Evolutionary conservation across 2,888 invertebrate species (phyloP).

Genomic region (Lycocerus yunnanus): DNA sequence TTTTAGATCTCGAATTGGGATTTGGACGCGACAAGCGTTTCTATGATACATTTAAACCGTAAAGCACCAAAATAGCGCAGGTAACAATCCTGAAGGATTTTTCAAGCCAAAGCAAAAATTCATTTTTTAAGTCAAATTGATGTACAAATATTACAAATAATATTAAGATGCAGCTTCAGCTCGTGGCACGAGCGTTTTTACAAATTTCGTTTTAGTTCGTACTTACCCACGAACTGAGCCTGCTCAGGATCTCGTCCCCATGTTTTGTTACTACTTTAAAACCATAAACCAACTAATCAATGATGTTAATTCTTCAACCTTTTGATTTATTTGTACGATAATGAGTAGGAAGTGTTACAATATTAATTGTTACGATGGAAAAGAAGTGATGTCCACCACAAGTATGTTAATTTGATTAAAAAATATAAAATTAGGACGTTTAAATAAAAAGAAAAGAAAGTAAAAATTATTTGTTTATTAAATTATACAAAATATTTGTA

Average conservation of each 20-base stretch:
- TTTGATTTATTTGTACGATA: not conserved
- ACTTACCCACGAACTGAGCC: not conserved
- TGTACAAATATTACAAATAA: not conserved
- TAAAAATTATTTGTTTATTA: slow-evolving; percentile 27
- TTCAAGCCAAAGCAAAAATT: not conserved
- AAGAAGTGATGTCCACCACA: not conserved
- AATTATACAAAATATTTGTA: slow-evolving; percentile 40
- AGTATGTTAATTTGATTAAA: not conserved
- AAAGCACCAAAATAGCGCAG: not conserved
- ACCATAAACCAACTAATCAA: not conserved
- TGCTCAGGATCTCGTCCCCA: not conserved
- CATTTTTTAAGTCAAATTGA: not conserved
- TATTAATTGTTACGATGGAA: not conserved
- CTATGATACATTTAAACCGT: not conserved
- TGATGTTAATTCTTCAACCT: not conserved
- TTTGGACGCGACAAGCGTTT: not conserved
- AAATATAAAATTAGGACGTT: not conserved
- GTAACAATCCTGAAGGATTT: not conserved
- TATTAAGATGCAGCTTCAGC: not conserved
- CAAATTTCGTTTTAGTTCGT: not conserved
- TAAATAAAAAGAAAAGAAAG: slow-evolving; percentile 27
- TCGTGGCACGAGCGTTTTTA: not conserved
- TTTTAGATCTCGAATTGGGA: too few species aligned
- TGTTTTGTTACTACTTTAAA: not conserved
- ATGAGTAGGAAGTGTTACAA: not conserved